Percentiles rank a stretch among this genome's conserved stretches.
These are phyloP conservation scores for Apotomis betuletana DNA, from an alignment of 2,888 invertebrate species.

Conservation along the genomic window DNA sequence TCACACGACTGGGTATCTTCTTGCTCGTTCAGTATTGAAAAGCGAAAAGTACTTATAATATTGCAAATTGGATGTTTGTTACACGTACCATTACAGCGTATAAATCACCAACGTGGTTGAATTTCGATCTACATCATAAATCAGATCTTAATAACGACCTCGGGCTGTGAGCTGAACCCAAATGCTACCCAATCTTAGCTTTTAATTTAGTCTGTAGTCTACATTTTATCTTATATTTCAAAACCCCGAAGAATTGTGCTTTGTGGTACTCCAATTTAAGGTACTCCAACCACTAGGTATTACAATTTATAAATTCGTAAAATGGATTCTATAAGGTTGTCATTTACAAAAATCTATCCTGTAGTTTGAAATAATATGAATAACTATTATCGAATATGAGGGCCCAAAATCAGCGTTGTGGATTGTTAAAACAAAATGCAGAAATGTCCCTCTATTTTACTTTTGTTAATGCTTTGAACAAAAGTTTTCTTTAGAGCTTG, in stretches of 20 bases:
- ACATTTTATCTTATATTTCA: background rate
- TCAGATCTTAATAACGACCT: constrained; percentile 13
- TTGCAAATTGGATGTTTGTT: background rate
- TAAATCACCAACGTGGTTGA: constrained; percentile 6
- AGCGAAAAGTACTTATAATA: background rate
- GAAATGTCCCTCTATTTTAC: too few species aligned
- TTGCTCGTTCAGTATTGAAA: too few species aligned
- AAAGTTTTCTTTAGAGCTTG: too few species aligned
- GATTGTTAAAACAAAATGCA: too few species aligned
- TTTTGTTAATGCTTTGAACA: too few species aligned
- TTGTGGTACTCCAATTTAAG: background rate
- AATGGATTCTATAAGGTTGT: too few species aligned
- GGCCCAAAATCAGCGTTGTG: too few species aligned
- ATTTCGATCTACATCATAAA: constrained; percentile 26
- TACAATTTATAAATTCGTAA: too few species aligned
- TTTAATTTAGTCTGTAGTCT: constrained; percentile 1
- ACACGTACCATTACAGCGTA: background rate
- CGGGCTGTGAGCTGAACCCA: background rate
- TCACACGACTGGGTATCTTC: too few species aligned
- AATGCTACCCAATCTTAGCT: background rate
- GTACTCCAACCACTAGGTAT: background rate
- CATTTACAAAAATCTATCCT: too few species aligned
- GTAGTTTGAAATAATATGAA: too few species aligned
- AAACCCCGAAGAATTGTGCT: background rate
- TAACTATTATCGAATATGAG: too few species aligned